These are phyloP conservation scores for Diadegma fenestrale DNA, from an alignment of 2,888 invertebrate genomes.

Conservation along the genomic window DNA sequence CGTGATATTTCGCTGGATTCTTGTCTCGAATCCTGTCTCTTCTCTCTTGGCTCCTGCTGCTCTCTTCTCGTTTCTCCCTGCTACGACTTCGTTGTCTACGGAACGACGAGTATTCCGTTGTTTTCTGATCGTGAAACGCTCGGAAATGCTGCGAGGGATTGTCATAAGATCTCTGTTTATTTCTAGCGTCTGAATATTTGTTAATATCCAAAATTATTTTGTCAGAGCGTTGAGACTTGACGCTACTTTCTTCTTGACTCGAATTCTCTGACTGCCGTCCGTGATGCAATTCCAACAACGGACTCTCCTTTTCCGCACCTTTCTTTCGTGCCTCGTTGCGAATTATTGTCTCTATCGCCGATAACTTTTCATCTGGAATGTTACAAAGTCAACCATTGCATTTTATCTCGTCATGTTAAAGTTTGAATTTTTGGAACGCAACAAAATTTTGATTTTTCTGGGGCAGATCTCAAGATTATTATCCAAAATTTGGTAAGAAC, in stretches of 20 bases:
- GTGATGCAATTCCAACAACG: slow-evolving; percentile 41
- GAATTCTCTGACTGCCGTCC: slow-evolving; percentile 8
- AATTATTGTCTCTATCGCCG: slow-evolving; percentile 83
- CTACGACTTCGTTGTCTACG: slow-evolving; percentile 74
- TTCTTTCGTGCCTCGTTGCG: slow-evolving; percentile 81
- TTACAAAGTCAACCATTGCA: background rate
- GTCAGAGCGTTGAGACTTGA: slow-evolving; percentile 48
- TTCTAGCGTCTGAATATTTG: slow-evolving; percentile 47
- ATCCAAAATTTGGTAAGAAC: no score
- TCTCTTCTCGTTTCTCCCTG: slow-evolving; percentile 72
- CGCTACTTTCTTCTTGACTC: slow-evolving; percentile 36
- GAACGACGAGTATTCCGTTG: slow-evolving; percentile 46
- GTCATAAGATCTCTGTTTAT: slow-evolving; percentile 49
- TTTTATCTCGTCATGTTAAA: background rate
- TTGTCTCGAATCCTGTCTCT: slow-evolving; percentile 64
- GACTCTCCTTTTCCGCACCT: slow-evolving; percentile 50
- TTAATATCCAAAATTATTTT: slow-evolving; percentile 31
- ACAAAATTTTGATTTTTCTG: background rate
- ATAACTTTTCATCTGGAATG: slow-evolving; percentile 78
- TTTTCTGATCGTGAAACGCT: slow-evolving; percentile 40
- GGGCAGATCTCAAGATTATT: no score
- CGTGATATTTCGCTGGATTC: slow-evolving; percentile 48
- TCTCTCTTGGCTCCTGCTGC: slow-evolving; percentile 68
- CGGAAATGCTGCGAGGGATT: slow-evolving; percentile 44
- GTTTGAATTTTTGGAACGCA: background rate